A percentile compares a stretch with the other conserved stretches of the same genome.
Conservation (phyloP, 1,140 invertebrate species). For the Camponotus pennsylvanicus region DNA sequence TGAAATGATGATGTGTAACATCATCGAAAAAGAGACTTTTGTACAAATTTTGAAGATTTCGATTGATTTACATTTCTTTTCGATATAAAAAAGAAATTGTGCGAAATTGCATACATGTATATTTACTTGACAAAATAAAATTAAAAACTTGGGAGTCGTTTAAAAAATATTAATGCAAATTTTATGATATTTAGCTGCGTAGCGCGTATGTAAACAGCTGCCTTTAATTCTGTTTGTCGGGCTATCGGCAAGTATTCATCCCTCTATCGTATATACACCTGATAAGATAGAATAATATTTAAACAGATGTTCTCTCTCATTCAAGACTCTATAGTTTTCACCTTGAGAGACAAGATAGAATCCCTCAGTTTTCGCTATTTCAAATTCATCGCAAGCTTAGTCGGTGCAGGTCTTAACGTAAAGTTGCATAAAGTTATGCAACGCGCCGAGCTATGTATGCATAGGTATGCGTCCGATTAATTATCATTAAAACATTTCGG, state of each 20-base stretch:
- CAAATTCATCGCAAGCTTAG: not conserved
- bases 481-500: constrained; percentile 29
- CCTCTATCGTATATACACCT: constrained; percentile 15
- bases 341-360: constrained; percentile 9
- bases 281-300: constrained; percentile 73
- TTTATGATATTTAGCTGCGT: not conserved
- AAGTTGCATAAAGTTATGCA: constrained; percentile 40
- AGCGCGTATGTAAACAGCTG: constrained; percentile 31
- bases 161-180: not conserved
- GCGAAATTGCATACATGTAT: not conserved
- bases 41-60: not conserved
- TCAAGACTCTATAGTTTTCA: constrained; percentile 3
- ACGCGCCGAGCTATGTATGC: constrained; percentile 37
- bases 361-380: constrained; percentile 10
- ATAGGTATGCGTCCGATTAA: constrained; percentile 20
- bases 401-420: not conserved
- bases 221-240: not conserved
- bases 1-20: not conserved
- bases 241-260: constrained; percentile 5
- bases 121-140: not conserved
- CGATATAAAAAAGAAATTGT: not conserved
- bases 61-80: not conserved
- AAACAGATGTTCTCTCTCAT: constrained; percentile 70
- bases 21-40: not conserved
- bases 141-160: not conserved